Base-by-base conservation (phyloP, 1,140 invertebrate species). In the Ceratina australensis region DNA sequence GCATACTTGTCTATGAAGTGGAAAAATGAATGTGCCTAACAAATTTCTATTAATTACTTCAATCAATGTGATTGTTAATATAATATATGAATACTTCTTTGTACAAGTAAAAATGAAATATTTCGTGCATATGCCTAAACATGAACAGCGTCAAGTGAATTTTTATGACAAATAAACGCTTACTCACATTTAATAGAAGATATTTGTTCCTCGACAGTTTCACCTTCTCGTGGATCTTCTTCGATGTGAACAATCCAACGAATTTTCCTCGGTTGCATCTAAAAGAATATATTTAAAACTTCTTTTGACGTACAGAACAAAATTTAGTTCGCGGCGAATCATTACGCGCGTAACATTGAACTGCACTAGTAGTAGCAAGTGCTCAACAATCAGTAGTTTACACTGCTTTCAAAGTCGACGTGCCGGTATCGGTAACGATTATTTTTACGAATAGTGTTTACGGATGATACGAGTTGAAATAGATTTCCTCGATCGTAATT, bases 191-290 rank as follows among this genome's bases (percentile, higher is more conserved):
- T 94, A 57, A 90, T 93, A 59, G 90, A 87, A 68, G 90, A 91
- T n/a, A 94, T 90, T 87, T 94, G 93, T 49, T 91, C 87, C 78
- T 94, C 93, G 63, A 93, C 92, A 0, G 92, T 91, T 24, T 89
- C 91, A 22, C 85, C 86, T 12, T 88, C 85, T 64, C 90, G 88
- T 49, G 92, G 90, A 52, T 91, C 83, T 54, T 92, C 93, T 4
- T 91, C 89, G 33, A 93, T 82, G 74, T 93, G 87, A 59, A 94
- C 91, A 49, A 93, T 89, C 93, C 93, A 94, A 69, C 91, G 93
- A 81, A 94, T 89, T 78, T 91, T 93, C 28, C 91, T 86, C 22
- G 80, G 68, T 60, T 85, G 81, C 89, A 90, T 89, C 83, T 88
- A 42, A 56, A 75, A 79, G 22, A 63, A 16, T 18, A 15, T 54